Base-by-base conservation (phyloP, 2,113 vertebrate species). In the Myocastor coypus region DNA sequence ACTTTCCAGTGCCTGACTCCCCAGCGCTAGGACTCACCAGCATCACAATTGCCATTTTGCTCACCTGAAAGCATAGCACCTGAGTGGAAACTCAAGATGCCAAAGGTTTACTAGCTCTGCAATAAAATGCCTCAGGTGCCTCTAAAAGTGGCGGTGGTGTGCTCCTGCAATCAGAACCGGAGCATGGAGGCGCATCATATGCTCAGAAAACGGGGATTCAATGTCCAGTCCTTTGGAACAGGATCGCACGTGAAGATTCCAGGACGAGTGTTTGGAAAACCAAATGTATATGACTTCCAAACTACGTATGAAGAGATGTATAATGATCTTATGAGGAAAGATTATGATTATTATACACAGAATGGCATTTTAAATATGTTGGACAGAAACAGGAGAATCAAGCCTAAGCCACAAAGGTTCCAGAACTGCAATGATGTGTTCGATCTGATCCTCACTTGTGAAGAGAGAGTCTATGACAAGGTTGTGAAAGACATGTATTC, bases 271-370 rank as follows among this genome's bases (percentile, higher is more conserved):
- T 99, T 99, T 73, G 99, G 99, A 99, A 99, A 99, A 98, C 99
- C 99, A n/a, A 99, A 99, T 97, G 98, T 99, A 97, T 99, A 99
- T 82, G 99, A 99, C 98, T 99, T 99, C 99, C 99, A 99, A 99
- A 99, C 99, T 26, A 99, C 99, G 94, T 99, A 99, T 98, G 99
- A 99, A 98, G 99, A 99, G 99, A 99, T 99, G 99, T 99, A 99
- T 99, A 99, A 98, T 98, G 99, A 99, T 98, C 99, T 99, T 97
- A 98, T 99, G 98, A 99, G 98, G 98, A 99, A 99, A 98, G 99
- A 99, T 99, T 99, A 99, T 99, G 99, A 99, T 0, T 63, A 97
- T 99, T 99, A 99, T 96, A 99, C 99, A 97, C 99, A 99, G 98
- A 99, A 99, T 0, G 99, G 99, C 78, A 99, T 99, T 96, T 98